Conservation (phyloP, 2,113 vertebrate genomes). For the Lophura nycthemera region DNA sequence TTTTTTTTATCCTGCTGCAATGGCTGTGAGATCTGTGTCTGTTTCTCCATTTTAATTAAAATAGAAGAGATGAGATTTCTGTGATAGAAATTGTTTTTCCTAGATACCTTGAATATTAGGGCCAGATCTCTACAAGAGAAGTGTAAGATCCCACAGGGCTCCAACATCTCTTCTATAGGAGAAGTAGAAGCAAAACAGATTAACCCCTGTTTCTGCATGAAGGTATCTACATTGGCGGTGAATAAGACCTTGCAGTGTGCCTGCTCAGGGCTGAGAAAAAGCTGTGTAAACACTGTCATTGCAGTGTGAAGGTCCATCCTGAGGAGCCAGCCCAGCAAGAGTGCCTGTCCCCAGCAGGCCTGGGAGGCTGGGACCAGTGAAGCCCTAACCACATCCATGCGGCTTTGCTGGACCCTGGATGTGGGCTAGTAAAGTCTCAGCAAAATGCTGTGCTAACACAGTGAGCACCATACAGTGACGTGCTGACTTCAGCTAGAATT, state of each 20-base stretch:
- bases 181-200: not conserved
- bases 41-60: not conserved
- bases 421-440: not conserved
- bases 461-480: not conserved
- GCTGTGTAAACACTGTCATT: not conserved
- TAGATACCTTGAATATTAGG: not conserved
- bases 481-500: not conserved
- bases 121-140: not conserved
- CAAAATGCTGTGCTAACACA: rapidly evolving
- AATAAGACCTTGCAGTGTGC: not conserved
- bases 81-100: not conserved
- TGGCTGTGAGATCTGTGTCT: not conserved
- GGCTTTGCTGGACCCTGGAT: not conserved
- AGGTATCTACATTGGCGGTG: not conserved
- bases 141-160: not conserved
- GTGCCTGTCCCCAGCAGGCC: not conserved
- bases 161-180: not conserved
- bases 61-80: not conserved
- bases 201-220: not conserved
- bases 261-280: not conserved
- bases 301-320: not conserved
- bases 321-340: not conserved
- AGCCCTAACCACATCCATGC: not conserved
- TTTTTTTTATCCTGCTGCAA: not conserved
- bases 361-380: not conserved